These are phyloP conservation scores for Callionymus lyra DNA, from an alignment of 2,113 vertebrate genomes.

Conservation along the genomic window DNA sequence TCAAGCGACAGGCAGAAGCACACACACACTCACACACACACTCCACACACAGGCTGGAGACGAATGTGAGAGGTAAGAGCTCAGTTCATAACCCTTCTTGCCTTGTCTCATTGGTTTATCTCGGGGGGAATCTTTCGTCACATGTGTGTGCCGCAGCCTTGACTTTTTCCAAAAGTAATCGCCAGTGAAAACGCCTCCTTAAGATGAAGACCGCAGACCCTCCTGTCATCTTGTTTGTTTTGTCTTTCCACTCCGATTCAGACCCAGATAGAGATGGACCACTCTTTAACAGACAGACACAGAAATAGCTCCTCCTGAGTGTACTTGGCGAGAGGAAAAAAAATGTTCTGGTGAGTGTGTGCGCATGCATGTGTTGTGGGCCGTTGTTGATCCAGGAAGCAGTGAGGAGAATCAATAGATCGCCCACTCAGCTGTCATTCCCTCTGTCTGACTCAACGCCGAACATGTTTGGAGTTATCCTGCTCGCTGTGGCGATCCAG, in stretches of 20 bases:
- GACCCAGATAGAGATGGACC: slow-evolving; percentile 12
- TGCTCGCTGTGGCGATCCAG: slow-evolving; percentile 31
- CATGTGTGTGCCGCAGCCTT: slow-evolving; percentile 40
- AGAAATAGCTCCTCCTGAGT: slow-evolving; percentile 55
- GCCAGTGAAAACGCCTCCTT: slow-evolving; percentile 3
- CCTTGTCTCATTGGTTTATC: slow-evolving; percentile 37
- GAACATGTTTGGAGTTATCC: slow-evolving; percentile 52
- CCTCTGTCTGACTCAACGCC: slow-evolving; percentile 56
- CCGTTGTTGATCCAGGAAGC: slow-evolving; percentile 57
- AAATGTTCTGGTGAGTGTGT: slow-evolving; percentile 29
- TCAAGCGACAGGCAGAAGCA: slow-evolving; percentile 42
- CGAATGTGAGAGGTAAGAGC: slow-evolving; percentile 72
- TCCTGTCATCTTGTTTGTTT: slow-evolving; percentile 26
- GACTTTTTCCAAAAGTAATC: slow-evolving; percentile 49
- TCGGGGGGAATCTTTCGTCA: slow-evolving; percentile 53
- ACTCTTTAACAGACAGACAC: slow-evolving; percentile 45
- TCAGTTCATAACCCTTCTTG: slow-evolving; percentile 39
- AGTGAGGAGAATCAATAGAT: slow-evolving; percentile 58
- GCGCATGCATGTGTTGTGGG: slow-evolving; percentile 34
- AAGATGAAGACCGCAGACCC: too few relatives aligned
- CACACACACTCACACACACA: slow-evolving; percentile 19
- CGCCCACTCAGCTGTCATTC: slow-evolving; percentile 61
- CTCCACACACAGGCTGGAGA: slow-evolving; percentile 36
- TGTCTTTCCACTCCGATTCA: slow-evolving; percentile 36
- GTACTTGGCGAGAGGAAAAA: slow-evolving; percentile 50